Base-by-base conservation (phyloP, 1,140 invertebrate species). In the Pseudomyrmex gracilis region DNA sequence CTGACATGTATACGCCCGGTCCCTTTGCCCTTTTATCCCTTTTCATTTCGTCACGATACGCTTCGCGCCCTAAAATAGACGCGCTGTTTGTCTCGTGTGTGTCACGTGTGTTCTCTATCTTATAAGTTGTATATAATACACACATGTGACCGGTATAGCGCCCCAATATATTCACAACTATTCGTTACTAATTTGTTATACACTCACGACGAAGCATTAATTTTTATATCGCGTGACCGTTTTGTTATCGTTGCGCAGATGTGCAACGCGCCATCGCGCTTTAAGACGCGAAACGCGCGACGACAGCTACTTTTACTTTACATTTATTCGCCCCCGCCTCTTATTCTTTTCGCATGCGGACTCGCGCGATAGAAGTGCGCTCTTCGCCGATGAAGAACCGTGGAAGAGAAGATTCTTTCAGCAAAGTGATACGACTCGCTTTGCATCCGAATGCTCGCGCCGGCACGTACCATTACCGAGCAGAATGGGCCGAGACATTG, bases 391-490 rank as follows among this genome's bases (percentile, higher is more conserved):
- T 63, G 85, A 84, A 73, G 55, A 77, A 63, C 55, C 51, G 47
- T 55, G n/a, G n/a, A 58, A 47, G 60, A 70, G 20, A 68, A 88
- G 51, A 77, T 83, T 73, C 73, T 61, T 61, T 57, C 57, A 45
- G 80, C 76, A 85, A 90, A 91, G 83, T 80, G 88, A 90, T 89
- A 90, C 87, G 85, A 83, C 71, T 66, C 86, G 85, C 73, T 90
- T 91, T 89, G 90, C 90, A 87, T 90, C 87, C 87, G 84, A 90
- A 90, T 87, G 85, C 78, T 83, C 60, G 63, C 63, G 43, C 51
- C 77, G 73, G 22, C 64, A 63, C 58, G 73, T 82, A 77, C 73
- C 88, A 85, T 82, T 86, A 82, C 70, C 57, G 73, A 60, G 51
- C 34, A 68, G 58, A 73, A 76, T 73, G 66, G 34, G 53, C 66